Evolutionary conservation across 1,140 invertebrate genomes (phyloP), one percentile per base, ranked within the genome.

Genomic region (Notospermus geniculatus): DNA sequence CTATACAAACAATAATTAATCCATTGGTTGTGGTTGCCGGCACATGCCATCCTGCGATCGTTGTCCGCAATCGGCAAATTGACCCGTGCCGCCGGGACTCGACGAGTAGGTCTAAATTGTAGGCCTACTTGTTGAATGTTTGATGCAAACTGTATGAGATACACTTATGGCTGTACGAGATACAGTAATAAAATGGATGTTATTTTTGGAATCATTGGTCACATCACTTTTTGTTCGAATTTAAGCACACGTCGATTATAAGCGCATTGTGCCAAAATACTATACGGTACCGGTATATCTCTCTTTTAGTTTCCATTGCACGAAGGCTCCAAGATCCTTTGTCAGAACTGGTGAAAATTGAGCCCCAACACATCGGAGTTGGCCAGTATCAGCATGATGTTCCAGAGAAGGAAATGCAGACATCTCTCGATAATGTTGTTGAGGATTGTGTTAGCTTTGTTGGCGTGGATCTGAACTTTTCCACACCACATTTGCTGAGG

Each of bases 361-460:
- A 95, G 64, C 92, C 93, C 0, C 91, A 91, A 74, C 90, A 94
- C 68, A 83, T 97, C 61, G 93, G 93, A 17, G 89, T 86, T 39
- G 93, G 93, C 39, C 91, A 95, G 87, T 97, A 96, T 74, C 83
- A 97, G 79, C 92, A 95, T 75, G 93, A 96, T 78, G 82, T 95
- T 13, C 85, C 89, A 1, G 87, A 91, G 61, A 90, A 88, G 72
- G 85, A 87, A 71, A 75, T 97, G 1, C 86, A 87, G 22, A 81
- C 85, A 22, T 86, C 89, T 0, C 79, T 96, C 13, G 88, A 91
- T 67, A 88, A 88, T 66, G 85, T 87, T 7, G 79, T 86, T 23
- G 78, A 81, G 39, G 91, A 94, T 74, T 91, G 91, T 75, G 92
- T 94, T 4, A 95, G 91, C 82, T 92, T 92, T 80, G 92, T 95